Evolutionary conservation across 2,888 invertebrate species (phyloP).

Genomic region (Spodoptera littoralis): DNA sequence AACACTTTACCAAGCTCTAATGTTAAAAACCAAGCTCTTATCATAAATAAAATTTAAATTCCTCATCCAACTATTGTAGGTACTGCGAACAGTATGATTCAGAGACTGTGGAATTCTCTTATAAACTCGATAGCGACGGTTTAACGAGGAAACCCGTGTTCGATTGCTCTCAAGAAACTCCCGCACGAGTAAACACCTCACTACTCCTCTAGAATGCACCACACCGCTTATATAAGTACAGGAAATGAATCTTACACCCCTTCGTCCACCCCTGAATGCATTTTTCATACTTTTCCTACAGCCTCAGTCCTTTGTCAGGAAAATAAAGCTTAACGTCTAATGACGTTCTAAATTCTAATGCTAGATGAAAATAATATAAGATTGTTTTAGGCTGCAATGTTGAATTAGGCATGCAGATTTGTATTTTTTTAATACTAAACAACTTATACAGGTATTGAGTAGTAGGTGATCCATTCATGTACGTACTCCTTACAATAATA

Average conservation of each 20-base stretch:
- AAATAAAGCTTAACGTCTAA: constrained; percentile 32
- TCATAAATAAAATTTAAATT: no score
- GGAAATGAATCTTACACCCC: constrained; percentile 56
- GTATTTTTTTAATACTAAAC: no score
- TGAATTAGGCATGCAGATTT: not conserved
- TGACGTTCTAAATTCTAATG: constrained; percentile 2
- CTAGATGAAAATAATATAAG: constrained; percentile 17
- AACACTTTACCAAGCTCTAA: no score
- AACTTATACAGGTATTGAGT: no score
- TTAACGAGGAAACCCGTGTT: constrained; percentile 53
- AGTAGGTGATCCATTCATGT: no score
- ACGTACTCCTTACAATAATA: no score
- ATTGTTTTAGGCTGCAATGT: constrained; percentile 21
- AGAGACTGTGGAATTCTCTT: constrained; percentile 31
- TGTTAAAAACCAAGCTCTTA: no score
- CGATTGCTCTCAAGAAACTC: constrained; percentile 47
- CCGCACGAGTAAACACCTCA: constrained; percentile 52
- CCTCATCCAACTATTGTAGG: constrained; percentile 2
- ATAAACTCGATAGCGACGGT: constrained; percentile 47
- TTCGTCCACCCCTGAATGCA: constrained; percentile 50
- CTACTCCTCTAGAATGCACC: constrained; percentile 47
- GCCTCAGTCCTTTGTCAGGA: constrained; percentile 51
- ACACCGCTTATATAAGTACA: constrained; percentile 54
- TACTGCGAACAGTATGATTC: constrained; percentile 22
- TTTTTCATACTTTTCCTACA: constrained; percentile 55